These are phyloP conservation scores for Scelioninae gen. 1 DNA, from an alignment of 2,888 invertebrate species.

Conservation along the genomic window DNA sequence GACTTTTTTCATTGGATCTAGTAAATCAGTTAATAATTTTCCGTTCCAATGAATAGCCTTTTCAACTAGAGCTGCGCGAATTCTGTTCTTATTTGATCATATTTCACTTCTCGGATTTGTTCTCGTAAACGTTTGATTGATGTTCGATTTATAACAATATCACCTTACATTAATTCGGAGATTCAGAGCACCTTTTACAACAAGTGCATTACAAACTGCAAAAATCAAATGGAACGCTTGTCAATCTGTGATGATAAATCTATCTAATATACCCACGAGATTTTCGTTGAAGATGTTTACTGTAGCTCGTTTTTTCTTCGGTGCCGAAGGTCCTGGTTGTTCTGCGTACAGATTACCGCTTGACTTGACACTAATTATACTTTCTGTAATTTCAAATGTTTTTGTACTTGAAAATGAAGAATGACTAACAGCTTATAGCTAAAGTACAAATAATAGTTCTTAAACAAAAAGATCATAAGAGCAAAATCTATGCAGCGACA, in stretches of 20 bases:
- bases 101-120: constrained; percentile 25
- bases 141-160: constrained; percentile 32
- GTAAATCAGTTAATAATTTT: constrained; percentile 41
- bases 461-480: constrained; percentile 16
- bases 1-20: constrained; percentile 24
- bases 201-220: constrained; percentile 35
- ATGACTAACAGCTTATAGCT: too few species aligned
- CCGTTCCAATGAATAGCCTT: constrained; percentile 39
- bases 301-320: constrained; percentile 36
- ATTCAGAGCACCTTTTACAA: constrained; percentile 16
- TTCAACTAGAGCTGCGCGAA: constrained; percentile 23
- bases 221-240: constrained; percentile 36
- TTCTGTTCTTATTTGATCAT: constrained; percentile 3
- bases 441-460: too few species aligned
- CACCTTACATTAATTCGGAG: constrained; percentile 25
- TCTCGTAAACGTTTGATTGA: constrained; percentile 34
- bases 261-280: constrained; percentile 31
- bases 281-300: constrained; percentile 28
- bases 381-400: too few species aligned
- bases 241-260: constrained; percentile 50
- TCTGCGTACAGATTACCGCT: too few species aligned
- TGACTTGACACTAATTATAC: too few species aligned
- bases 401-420: too few species aligned
- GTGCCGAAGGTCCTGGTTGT: constrained; percentile 31
- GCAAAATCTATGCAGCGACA: constrained; percentile 26